A percentile compares a stretch with the other conserved stretches of the same genome.
Conservation (phyloP, 2,113 vertebrate species). For the Bostrychus sinensis region DNA sequence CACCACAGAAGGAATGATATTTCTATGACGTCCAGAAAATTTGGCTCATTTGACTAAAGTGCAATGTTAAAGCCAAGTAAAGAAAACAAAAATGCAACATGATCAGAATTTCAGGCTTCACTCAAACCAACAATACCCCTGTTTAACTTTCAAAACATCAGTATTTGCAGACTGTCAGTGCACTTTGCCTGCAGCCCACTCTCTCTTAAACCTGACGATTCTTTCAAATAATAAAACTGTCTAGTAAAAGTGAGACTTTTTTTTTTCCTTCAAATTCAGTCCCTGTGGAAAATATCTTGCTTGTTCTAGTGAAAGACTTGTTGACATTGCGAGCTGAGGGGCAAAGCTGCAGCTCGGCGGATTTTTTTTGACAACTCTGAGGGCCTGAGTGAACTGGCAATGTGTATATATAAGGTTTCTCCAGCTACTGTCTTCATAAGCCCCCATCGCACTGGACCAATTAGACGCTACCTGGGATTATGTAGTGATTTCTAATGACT, state of each 20-base stretch:
- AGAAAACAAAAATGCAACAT: too few relatives aligned
- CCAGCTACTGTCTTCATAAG: conserved; percentile 34
- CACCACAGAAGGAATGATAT: too few relatives aligned
- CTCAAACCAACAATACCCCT: too few relatives aligned
- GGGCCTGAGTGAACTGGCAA: conserved; percentile 20
- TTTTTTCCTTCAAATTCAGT: conserved; percentile 3
- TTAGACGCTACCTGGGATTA: conserved; percentile 50
- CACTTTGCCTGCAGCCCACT: neutral
- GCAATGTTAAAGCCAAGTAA: too few relatives aligned
- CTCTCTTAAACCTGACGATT: neutral
- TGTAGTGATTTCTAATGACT: conserved; percentile 32
- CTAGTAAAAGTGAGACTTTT: neutral
- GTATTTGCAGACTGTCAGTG: neutral
- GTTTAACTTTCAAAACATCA: neutral
- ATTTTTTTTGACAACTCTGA: conserved; percentile 33
- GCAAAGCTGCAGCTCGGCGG: conserved; percentile 30
- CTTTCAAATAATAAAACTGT: neutral
- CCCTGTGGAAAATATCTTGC: conserved; percentile 11
- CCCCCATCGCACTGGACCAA: conserved; percentile 48
- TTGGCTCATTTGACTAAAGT: too few relatives aligned
- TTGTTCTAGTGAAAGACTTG: conserved; percentile 40
- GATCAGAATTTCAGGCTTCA: too few relatives aligned
- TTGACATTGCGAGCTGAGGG: conserved; percentile 30
- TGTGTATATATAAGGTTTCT: conserved; percentile 18
- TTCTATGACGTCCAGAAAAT: too few relatives aligned